Conservation (phyloP, 2,797 vertebrate species). For the Poecile montanus region DNA sequence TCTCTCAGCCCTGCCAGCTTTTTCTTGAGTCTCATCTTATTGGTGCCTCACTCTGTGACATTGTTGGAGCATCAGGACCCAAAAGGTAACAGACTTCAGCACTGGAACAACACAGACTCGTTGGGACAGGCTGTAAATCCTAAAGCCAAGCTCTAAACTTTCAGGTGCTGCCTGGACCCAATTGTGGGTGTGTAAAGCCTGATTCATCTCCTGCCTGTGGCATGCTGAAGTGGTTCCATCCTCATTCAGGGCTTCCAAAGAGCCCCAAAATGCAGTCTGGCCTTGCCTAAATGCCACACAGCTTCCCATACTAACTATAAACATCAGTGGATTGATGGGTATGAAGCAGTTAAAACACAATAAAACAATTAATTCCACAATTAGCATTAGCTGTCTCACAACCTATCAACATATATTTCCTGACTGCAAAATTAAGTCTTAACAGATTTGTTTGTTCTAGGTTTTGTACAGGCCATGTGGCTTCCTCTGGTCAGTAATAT, state of each 20-base stretch:
- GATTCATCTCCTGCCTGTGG: background rate
- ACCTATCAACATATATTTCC: rapidly evolving
- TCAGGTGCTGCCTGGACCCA: background rate
- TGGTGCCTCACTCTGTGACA: background rate
- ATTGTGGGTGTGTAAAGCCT: rapidly evolving
- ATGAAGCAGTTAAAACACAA: background rate
- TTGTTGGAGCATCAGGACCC: background rate
- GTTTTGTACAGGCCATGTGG: background rate
- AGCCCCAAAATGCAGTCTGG: background rate
- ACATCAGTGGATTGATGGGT: background rate
- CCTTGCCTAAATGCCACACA: background rate
- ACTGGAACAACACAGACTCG: background rate
- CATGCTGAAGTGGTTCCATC: background rate
- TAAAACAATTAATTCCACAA: background rate
- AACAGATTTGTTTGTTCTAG: background rate
- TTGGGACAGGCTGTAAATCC: background rate
- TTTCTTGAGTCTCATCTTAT: background rate
- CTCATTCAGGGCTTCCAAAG: background rate
- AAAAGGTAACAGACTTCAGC: background rate
- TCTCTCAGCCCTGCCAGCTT: background rate
- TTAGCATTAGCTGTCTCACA: background rate
- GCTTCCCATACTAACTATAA: background rate
- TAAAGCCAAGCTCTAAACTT: background rate
- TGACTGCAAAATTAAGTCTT: background rate
- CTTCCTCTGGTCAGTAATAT: background rate